phyloP scores from a whole-genome alignment of 2,113 vertebrate genomes.

The Aegotheles bennettii region DNA sequence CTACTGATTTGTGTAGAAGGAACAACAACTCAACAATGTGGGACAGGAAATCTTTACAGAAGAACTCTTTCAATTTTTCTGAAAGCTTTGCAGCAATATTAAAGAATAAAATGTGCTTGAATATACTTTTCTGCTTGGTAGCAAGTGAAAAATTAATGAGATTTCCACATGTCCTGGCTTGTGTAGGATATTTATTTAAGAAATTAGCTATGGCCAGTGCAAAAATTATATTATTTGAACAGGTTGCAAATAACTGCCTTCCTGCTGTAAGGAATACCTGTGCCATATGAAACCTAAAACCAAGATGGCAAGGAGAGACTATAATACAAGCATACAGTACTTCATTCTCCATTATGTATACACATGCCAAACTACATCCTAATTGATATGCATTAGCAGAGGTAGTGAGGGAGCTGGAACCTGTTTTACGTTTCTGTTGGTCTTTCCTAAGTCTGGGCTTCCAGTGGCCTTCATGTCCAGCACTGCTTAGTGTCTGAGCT shows the following conservation, averaged over 20 bases:
- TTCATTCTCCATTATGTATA: not conserved
- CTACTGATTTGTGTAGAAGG: not conserved
- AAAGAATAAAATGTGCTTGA: not conserved
- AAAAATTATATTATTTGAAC: not conserved
- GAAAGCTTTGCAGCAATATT: not conserved
- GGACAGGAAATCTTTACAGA: not conserved
- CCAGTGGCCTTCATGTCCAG: not conserved
- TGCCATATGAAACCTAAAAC: not conserved
- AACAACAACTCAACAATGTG: not conserved
- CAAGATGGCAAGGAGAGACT: not conserved
- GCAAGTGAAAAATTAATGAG: not conserved
- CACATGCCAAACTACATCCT: not conserved
- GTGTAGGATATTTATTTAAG: not conserved
- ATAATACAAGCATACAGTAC: not conserved
- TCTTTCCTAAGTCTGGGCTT: not conserved
- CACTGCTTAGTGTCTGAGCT: not conserved
- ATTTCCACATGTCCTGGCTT: not conserved
- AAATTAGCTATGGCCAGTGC: not conserved
- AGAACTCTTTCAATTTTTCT: not conserved
- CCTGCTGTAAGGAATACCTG: not conserved
- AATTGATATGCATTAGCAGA: not conserved
- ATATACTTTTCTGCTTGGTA: not conserved
- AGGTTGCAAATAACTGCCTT: not conserved
- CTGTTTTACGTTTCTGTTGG: not conserved
- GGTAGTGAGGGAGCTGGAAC: not conserved